Conservation (phyloP, 2,888 invertebrate genomes). For the Oxyscelio sp. region DNA sequence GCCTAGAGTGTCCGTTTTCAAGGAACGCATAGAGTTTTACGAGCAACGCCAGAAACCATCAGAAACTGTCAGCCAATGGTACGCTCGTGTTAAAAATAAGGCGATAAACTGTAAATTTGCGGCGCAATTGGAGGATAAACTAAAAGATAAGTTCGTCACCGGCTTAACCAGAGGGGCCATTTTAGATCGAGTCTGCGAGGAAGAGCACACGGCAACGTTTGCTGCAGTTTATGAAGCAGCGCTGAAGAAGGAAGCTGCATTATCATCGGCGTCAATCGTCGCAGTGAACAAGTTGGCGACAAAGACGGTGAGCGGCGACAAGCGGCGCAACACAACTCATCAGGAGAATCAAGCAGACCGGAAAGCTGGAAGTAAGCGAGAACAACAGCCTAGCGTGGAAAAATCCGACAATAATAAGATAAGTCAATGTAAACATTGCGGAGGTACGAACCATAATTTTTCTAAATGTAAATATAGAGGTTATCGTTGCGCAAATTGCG, state of each 20-base stretch:
- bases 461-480: slow-evolving; percentile 51
- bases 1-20: too few relatives aligned
- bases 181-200: slow-evolving; percentile 69
- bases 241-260: slow-evolving; percentile 62
- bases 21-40: slow-evolving; percentile 69
- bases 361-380: too few relatives aligned
- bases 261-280: neutral
- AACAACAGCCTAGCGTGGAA: neutral
- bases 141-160: slow-evolving; percentile 77
- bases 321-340: too few relatives aligned
- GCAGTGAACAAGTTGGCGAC: neutral
- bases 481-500: slow-evolving; percentile 43
- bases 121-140: slow-evolving; percentile 62
- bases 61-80: slow-evolving; percentile 64
- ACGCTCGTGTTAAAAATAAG: slow-evolving; percentile 81
- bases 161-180: slow-evolving; percentile 48
- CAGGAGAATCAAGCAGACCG: too few relatives aligned
- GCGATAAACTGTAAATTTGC: slow-evolving; percentile 69
- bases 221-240: slow-evolving; percentile 54
- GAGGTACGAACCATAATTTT: slow-evolving; percentile 56
- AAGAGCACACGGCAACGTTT: slow-evolving; percentile 17
- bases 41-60: slow-evolving; percentile 41
- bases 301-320: neutral
- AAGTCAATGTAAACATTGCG: slow-evolving; percentile 57
- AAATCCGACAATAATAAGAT: neutral